Conservation (phyloP, 2,888 invertebrate species). For the Vesta saturnalis region DNA sequence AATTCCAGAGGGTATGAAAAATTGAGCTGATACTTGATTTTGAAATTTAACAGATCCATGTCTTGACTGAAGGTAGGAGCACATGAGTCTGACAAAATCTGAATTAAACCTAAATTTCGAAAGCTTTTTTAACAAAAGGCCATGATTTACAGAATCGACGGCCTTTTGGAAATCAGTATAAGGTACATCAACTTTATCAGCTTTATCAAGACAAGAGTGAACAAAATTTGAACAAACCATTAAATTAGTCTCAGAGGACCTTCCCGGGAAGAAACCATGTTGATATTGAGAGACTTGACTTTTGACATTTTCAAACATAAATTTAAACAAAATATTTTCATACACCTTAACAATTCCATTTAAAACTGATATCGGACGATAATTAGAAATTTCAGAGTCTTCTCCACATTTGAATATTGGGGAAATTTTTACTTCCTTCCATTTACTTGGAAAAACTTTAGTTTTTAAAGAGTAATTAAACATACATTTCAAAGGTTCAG, state of each 20-base stretch:
- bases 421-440: background rate
- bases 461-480: background rate
- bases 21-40: too few relatives aligned
- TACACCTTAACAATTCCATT: background rate
- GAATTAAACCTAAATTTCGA: background rate
- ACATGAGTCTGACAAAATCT: background rate
- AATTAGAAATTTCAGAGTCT: too few relatives aligned
- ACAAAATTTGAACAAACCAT: background rate
- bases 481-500: background rate
- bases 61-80: too few relatives aligned
- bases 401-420: background rate
- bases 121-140: too few relatives aligned
- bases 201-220: too few relatives aligned
- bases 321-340: background rate
- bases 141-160: background rate
- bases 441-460: background rate
- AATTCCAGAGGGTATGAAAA: too few relatives aligned
- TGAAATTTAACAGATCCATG: too few relatives aligned
- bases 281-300: too few relatives aligned
- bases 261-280: background rate
- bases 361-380: background rate
- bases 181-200: background rate
- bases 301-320: too few relatives aligned
- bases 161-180: background rate
- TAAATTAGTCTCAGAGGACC: background rate